Conservation (phyloP, 2,888 invertebrate genomes). For the Lymantria dispar region DNA sequence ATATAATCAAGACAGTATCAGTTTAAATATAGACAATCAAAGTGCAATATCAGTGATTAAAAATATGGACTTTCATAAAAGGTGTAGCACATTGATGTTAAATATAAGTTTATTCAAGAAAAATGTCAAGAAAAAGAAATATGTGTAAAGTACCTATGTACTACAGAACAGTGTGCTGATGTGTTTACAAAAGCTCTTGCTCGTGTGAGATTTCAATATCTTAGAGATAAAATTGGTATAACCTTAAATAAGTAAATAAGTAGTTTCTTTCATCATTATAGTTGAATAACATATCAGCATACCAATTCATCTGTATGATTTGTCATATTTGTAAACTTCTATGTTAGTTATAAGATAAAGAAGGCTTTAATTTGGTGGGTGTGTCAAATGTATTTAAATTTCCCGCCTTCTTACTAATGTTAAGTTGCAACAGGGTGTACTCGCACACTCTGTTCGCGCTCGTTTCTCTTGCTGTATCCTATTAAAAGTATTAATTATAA, state of each 20-base stretch:
- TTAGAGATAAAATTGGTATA: conserved; percentile 5
- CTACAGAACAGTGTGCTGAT: conserved; percentile 8
- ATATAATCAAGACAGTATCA: conserved; percentile 4
- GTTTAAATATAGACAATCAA: conserved; percentile 6
- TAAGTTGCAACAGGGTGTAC: background rate
- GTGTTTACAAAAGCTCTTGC: conserved; percentile 8
- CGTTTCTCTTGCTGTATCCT: background rate
- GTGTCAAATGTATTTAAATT: background rate
- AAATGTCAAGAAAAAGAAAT: conserved; percentile 9
- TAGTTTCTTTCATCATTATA: background rate
- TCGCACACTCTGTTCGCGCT: background rate
- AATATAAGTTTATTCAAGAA: conserved; percentile 13
- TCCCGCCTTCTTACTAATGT: background rate
- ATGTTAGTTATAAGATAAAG: background rate
- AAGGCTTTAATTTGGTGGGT: conserved; percentile 1
- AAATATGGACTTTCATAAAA: conserved; percentile 4
- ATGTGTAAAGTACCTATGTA: conserved; percentile 8
- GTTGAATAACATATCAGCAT: background rate
- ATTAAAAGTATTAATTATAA: background rate
- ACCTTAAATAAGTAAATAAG: conserved; percentile 1
- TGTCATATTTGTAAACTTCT: background rate
- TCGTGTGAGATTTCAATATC: conserved; percentile 5
- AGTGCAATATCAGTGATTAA: conserved; percentile 7
- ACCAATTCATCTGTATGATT: conserved; percentile 1
- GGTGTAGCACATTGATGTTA: conserved; percentile 15